Evolutionary conservation across 2,113 vertebrate species (phyloP), one percentile per base, ranked within the genome.

Genomic region (Apaloderma vittatum): DNA sequence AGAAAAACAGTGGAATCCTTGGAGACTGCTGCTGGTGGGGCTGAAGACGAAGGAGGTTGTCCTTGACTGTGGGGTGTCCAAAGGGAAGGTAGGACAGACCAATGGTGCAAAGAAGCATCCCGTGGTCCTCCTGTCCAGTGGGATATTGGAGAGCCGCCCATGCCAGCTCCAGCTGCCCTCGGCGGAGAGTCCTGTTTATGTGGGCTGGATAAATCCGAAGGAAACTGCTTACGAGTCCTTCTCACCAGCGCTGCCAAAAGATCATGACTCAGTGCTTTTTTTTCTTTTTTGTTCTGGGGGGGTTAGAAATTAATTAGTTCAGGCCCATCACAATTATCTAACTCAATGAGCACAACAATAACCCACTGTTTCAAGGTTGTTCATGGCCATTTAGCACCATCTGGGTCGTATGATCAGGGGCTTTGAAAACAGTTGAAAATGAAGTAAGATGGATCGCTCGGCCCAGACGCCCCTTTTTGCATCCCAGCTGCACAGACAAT

Each of bases 371-470:
- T 58, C 30, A 90, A 82, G 70, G 84, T 8, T 27, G 61, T 91
- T 96, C 95, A 97, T 54, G 95, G 94, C 66, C 91, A 85, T 96
- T 96, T 90, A 91, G 91, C 84, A 91, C 94, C 96, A 97, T 96
- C 96, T 97, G 96, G 90, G 90, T 68, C 1, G 22, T 96, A 94
- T 96, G 95, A 93, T 90, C 94, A 82, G 94, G 81, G 84, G 62
- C 94, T 97, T 96, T 96, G 93, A 90, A 63, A 95, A 82, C 93
- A 95, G 66, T 88, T 87, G 86, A 67, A 96, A 78, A 91, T 95
- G 94, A 96, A 94, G 91, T 81, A 93, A 97, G 94, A 93, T 63
- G 84, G 73, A 46, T 40, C 40, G 30, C 46, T 93, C 93, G 91
- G 94, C 89, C 80, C 8, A 1, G 57, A 32, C 45, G 27, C 9